These are phyloP conservation scores for Polypedilum pembai DNA, from an alignment of 1,140 invertebrate species.

Conservation along the genomic window DNA sequence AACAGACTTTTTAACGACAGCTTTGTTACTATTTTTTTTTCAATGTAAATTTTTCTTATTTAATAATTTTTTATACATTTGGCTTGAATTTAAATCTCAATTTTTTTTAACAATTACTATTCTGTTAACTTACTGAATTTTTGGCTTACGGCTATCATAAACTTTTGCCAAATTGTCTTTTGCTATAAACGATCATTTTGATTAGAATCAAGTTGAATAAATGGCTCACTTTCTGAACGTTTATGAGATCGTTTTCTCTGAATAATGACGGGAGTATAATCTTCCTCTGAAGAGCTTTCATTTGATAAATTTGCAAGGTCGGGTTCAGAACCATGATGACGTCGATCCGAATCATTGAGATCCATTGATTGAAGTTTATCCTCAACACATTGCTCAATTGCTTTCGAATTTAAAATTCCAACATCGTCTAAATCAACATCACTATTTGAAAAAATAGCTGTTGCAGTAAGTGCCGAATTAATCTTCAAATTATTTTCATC, in stretches of 20 bases:
- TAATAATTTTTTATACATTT: no score
- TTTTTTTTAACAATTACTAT: neutral
- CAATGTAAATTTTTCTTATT: no score
- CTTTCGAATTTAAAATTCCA: slow-evolving; percentile 61
- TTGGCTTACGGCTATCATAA: neutral
- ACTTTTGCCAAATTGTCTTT: slow-evolving; percentile 1
- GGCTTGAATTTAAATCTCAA: no score
- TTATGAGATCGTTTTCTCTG: slow-evolving; percentile 39
- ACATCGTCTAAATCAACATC: slow-evolving; percentile 77
- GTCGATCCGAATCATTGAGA: slow-evolving; percentile 35
- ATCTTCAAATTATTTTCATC: slow-evolving; percentile 39
- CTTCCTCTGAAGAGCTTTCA: slow-evolving; percentile 31
- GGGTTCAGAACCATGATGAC: slow-evolving; percentile 32
- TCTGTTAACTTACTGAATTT: neutral
- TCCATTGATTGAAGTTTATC: slow-evolving; percentile 38
- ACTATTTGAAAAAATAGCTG: slow-evolving; percentile 80
- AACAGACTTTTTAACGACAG: no score
- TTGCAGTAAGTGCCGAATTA: slow-evolving; percentile 48
- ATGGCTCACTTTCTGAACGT: slow-evolving; percentile 44
- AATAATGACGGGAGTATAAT: slow-evolving; percentile 19
- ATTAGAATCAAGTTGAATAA: slow-evolving; percentile 32
- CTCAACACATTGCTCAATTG: slow-evolving; percentile 46
- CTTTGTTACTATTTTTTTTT: no score
- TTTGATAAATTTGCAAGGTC: slow-evolving; percentile 39
- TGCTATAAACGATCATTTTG: neutral